A percentile compares a stretch with the other conserved stretches of the same genome.
Evolutionary conservation across 2,797 vertebrate species (phyloP).

Genomic region (Hephaestus fuliginosus): DNA sequence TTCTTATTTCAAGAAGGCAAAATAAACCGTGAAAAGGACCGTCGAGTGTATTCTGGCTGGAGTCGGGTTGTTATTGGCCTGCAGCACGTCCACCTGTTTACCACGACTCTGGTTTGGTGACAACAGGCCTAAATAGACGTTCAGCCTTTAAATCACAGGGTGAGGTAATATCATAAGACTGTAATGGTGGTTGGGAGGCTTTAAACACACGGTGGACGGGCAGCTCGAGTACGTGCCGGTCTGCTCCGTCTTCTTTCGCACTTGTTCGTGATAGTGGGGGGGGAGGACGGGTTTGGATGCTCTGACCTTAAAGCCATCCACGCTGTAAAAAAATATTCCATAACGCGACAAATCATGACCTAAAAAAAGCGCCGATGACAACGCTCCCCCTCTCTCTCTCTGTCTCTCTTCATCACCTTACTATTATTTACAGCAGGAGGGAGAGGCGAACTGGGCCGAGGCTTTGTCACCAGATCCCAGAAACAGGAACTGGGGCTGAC

Average conservation of each 20-base stretch:
- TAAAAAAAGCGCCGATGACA: slow-evolving; percentile 32
- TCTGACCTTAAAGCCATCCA: slow-evolving; percentile 23
- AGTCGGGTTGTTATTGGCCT: slow-evolving; percentile 6
- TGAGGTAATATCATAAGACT: slow-evolving; percentile 57
- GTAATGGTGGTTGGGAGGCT: slow-evolving; percentile 61
- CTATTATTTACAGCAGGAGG: slow-evolving; percentile 72
- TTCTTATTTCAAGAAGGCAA: background rate
- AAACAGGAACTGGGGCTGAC: slow-evolving; percentile 68
- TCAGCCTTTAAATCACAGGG: slow-evolving; percentile 65
- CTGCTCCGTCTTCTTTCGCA: slow-evolving; percentile 1
- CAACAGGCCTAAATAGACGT: slow-evolving; percentile 48
- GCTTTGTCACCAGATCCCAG: slow-evolving; percentile 74
- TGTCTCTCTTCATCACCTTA: slow-evolving; percentile 30
- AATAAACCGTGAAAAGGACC: background rate
- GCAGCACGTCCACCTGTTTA: slow-evolving; percentile 52
- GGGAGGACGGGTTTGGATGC: slow-evolving; percentile 12
- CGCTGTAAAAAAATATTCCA: slow-evolving; percentile 11
- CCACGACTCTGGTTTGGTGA: slow-evolving; percentile 10
- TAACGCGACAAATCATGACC: slow-evolving; percentile 10
- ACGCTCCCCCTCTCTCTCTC: background rate
- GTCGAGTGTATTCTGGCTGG: background rate
- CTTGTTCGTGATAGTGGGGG: slow-evolving; percentile 17
- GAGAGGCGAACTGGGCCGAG: slow-evolving; percentile 31
- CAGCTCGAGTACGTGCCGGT: slow-evolving; percentile 39
- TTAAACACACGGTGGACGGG: slow-evolving; percentile 62